Evolutionary conservation across 2,113 vertebrate species (phyloP).

Genomic region (Oriolus oriolus): DNA sequence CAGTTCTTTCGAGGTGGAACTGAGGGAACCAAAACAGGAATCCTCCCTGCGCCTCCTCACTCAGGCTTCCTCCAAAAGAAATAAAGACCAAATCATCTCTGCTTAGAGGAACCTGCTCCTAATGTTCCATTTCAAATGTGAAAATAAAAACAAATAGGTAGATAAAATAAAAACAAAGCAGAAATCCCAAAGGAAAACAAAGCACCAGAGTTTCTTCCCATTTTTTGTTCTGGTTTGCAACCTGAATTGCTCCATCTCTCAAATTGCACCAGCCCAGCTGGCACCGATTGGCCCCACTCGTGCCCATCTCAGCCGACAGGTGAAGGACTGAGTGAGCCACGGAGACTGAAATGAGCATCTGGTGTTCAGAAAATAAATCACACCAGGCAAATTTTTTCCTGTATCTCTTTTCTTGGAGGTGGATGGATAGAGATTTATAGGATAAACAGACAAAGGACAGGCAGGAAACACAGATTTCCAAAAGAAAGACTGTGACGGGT

Average conservation of each 20-base stretch:
- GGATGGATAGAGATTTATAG: not conserved
- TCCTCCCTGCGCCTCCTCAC: not conserved
- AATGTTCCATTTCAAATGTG: not conserved
- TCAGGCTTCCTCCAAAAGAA: not conserved
- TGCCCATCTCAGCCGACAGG: not conserved
- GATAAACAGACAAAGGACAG: not conserved
- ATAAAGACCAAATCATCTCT: not conserved
- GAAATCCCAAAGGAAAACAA: not conserved
- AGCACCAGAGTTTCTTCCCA: not conserved
- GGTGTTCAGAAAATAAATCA: not conserved
- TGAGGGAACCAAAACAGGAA: not conserved
- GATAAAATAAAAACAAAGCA: not conserved
- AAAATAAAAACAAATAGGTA: not conserved
- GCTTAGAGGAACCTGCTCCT: not conserved
- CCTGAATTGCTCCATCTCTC: not conserved
- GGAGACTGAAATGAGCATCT: constrained; percentile 37
- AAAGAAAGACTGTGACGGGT: not conserved
- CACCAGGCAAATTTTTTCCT: not conserved
- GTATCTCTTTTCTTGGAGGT: not conserved
- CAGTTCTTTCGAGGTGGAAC: constrained; percentile 48
- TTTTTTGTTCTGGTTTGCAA: not conserved
- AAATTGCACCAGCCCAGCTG: not conserved
- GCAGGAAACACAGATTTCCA: not conserved
- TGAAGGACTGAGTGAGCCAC: not conserved
- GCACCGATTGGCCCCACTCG: not conserved